Percentiles rank a stretch among this genome's conserved stretches.
Conservation (phyloP, 2,797 vertebrate genomes). For the Chaetodon trifasciatus region DNA sequence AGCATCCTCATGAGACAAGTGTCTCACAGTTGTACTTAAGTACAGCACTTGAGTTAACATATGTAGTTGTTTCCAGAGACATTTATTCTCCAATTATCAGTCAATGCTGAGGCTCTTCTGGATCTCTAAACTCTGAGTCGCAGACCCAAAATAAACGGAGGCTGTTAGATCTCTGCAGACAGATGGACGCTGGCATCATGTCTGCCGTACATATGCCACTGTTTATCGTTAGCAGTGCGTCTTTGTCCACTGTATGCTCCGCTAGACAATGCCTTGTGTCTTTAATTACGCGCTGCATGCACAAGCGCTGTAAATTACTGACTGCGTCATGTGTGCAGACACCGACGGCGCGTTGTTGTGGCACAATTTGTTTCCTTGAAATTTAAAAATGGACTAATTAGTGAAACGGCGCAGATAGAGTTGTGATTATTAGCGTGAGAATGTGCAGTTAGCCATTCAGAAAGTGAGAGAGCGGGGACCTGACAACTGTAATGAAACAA, state of each 20-base stretch:
- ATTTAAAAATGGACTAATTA: slow-evolving; percentile 48
- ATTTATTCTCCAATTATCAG: too few relatives aligned
- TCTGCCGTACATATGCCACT: slow-evolving; percentile 4
- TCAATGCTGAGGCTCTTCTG: background rate
- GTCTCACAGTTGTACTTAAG: background rate
- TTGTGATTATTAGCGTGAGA: slow-evolving; percentile 35
- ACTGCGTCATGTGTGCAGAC: background rate
- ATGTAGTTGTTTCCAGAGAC: background rate
- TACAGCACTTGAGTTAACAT: background rate
- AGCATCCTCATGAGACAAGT: too few relatives aligned
- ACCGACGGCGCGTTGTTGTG: background rate
- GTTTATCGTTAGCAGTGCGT: background rate
- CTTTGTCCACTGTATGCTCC: slow-evolving; percentile 9
- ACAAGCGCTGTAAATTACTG: slow-evolving; percentile 18
- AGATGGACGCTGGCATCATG: slow-evolving; percentile 11
- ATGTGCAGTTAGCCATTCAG: slow-evolving; percentile 44
- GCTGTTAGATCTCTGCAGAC: slow-evolving; percentile 23
- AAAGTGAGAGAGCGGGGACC: background rate
- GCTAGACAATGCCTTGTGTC: slow-evolving; percentile 7
- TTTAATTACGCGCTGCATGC: background rate
- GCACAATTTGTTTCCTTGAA: slow-evolving; percentile 17
- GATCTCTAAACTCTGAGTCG: slow-evolving; percentile 3
- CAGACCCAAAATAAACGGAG: background rate
- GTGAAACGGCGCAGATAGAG: slow-evolving; percentile 7
- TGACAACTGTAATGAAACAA: slow-evolving; percentile 47